Percentiles rank a stretch among this genome's conserved stretches.
Evolutionary conservation across 2,113 vertebrate species (phyloP).

Genomic region (Campylomormyrus tamandua): DNA sequence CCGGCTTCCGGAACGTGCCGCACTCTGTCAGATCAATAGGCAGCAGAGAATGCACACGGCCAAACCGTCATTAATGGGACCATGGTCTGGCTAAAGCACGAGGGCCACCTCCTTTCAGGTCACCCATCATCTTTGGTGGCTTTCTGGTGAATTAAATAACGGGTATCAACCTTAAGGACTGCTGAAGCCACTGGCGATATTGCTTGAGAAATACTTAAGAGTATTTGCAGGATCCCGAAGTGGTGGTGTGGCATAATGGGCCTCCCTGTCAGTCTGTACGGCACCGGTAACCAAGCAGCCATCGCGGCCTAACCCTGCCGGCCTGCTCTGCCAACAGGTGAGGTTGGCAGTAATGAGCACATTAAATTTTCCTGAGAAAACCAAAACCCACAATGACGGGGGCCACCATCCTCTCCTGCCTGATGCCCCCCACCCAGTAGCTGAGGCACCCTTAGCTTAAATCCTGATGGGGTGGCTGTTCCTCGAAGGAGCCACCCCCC

Average conservation of each 20-base stretch:
- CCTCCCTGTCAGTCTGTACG: neutral
- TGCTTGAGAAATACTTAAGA: neutral
- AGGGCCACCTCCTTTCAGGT: conserved; percentile 62
- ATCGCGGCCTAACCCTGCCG: neutral
- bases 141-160: neutral
- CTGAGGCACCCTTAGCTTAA: neutral
- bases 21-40: conserved; percentile 65
- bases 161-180: neutral
- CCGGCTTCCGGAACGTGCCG: conserved; percentile 63
- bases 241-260: no score
- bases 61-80: conserved; percentile 53
- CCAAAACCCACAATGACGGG: neutral
- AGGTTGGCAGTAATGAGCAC: neutral
- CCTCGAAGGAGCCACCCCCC: neutral
- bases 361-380: neutral
- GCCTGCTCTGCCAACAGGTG: neutral
- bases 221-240: neutral
- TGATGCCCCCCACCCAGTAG: neutral
- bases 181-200: neutral
- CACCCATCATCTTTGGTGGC: conserved; percentile 59
- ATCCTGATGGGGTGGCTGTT: conserved; percentile 1
- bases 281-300: neutral
- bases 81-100: conserved; percentile 51
- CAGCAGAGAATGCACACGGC: conserved; percentile 53
- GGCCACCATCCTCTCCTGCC: neutral